Conservation (phyloP, 2,113 vertebrate species). For the Saimiri boliviensis region DNA sequence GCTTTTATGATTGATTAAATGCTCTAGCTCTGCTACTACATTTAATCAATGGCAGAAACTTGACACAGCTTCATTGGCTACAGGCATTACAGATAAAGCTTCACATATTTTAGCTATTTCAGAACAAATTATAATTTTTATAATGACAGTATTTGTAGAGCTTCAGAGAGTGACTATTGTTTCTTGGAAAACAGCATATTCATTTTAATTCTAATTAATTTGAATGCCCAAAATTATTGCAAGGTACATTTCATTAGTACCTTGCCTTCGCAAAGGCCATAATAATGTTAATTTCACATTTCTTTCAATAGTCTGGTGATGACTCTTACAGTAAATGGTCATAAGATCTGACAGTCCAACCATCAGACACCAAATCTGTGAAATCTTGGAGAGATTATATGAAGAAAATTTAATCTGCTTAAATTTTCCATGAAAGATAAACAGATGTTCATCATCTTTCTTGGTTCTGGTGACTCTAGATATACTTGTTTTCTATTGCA, state of each 20-base stretch:
- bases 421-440: not conserved
- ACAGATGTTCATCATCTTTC: not conserved
- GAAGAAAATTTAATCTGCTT: not conserved
- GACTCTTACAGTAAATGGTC: not conserved
- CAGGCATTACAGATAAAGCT: conserved; percentile 43
- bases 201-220: conserved; percentile 37
- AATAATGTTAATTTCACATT: not conserved
- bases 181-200: not conserved
- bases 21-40: conserved; percentile 62
- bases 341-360: not conserved
- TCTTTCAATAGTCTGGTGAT: not conserved
- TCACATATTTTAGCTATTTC: conserved; percentile 30
- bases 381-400: not conserved
- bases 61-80: conserved; percentile 27
- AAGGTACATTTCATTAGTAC: conserved; percentile 16
- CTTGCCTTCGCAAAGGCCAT: not conserved
- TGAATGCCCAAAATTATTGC: not conserved
- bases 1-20: conserved; percentile 79
- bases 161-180: not conserved
- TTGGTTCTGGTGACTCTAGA: not conserved
- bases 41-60: conserved; percentile 72
- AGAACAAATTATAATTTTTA: conserved; percentile 31
- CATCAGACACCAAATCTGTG: not conserved
- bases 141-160: conserved; percentile 27
- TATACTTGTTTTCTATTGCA: not conserved